phyloP scores from a whole-genome alignment of 2,797 vertebrate species.

The Cheirogaleus major region DNA sequence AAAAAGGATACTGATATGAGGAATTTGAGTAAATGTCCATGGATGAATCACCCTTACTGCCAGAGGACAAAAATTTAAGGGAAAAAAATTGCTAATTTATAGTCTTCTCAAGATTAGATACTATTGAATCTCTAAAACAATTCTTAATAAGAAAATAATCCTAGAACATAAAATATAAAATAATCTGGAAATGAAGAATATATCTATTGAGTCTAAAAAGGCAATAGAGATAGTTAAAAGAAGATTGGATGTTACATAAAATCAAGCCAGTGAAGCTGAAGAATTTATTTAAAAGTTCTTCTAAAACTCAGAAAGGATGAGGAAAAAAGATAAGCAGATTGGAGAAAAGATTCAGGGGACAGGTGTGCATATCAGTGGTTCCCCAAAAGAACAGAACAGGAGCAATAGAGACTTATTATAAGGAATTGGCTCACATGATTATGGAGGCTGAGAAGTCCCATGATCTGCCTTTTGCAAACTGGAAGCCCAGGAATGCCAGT shows the following conservation, averaged over 20 bases:
- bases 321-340: neutral
- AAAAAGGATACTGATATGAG: neutral
- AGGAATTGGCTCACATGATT: neutral
- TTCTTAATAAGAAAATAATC: conserved; percentile 29
- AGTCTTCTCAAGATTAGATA: neutral
- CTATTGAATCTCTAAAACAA: neutral
- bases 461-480: too few relatives aligned
- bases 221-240: neutral
- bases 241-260: neutral
- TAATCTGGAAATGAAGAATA: neutral
- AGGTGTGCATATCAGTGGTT: neutral
- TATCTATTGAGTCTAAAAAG: neutral
- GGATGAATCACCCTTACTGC: neutral
- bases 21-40: neutral
- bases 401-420: neutral
- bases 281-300: neutral
- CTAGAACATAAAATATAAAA: neutral
- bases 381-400: neutral
- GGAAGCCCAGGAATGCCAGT: neutral
- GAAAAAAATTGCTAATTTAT: neutral
- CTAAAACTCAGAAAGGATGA: neutral
- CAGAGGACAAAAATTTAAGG: neutral
- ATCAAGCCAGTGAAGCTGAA: neutral
- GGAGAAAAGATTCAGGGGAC: neutral
- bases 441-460: neutral